phyloP scores from a whole-genome alignment of 2,113 vertebrate genomes.

The Prietella phreatophila region DNA sequence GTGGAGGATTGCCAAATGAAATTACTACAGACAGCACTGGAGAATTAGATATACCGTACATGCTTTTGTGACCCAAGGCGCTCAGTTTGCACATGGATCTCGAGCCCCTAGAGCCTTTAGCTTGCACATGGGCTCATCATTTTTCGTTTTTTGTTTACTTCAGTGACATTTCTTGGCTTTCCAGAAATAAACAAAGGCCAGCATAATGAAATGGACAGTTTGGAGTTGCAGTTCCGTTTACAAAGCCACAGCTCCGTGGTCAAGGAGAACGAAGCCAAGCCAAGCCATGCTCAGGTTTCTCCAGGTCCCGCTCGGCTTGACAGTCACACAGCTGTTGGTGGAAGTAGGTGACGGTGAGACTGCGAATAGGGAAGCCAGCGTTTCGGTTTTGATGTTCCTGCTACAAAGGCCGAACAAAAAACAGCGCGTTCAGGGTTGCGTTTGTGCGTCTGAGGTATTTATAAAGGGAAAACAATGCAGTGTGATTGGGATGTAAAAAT shows the following conservation, averaged over 20 bases:
- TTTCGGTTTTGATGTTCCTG: conserved; percentile 28
- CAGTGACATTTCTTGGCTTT: conserved; percentile 11
- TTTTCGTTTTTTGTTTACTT: neutral
- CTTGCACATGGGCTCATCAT: conserved; percentile 9
- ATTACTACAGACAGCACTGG: conserved; percentile 6
- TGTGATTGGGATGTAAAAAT: conserved; percentile 49
- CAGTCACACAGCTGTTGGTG: conserved; percentile 31
- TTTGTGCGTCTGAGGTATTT: conserved; percentile 22
- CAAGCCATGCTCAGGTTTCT: conserved; percentile 16
- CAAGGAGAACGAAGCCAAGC: neutral
- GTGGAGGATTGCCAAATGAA: conserved; percentile 35
- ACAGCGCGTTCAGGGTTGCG: conserved; percentile 10
- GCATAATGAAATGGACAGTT: conserved; percentile 15
- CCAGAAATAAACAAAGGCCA: conserved; percentile 29
- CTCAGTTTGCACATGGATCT: neutral
- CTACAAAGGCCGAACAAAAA: conserved; percentile 38
- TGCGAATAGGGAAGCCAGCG: conserved; percentile 27
- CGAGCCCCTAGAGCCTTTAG: neutral
- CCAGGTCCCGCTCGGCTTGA: conserved; percentile 25
- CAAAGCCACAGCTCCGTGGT: conserved; percentile 10
- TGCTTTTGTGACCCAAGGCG: conserved; percentile 13
- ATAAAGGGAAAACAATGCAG: conserved; percentile 9
- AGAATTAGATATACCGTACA: neutral
- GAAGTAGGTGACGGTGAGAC: conserved; percentile 53
- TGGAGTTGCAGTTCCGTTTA: neutral